A percentile compares a stretch with the other conserved stretches of the same genome.
phyloP scores from a whole-genome alignment of 2,113 vertebrate genomes.

The Catharus fuscescens region DNA sequence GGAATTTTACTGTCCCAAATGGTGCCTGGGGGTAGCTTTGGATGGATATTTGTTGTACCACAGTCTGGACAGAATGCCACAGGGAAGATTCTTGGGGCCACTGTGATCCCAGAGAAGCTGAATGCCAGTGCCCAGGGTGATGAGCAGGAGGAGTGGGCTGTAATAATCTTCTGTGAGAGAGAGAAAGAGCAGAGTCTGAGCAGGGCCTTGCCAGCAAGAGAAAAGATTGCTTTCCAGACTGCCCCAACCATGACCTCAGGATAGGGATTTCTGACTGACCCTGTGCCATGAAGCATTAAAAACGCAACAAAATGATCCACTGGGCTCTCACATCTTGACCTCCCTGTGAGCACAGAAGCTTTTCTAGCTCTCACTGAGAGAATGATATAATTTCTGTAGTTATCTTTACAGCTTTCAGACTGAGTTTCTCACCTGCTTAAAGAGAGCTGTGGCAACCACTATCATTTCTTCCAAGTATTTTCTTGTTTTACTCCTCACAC shows the following conservation, averaged over 20 bases:
- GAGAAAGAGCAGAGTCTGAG: neutral
- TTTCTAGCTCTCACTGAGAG: conserved; percentile 26
- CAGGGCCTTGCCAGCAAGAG: neutral
- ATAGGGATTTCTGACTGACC: conserved; percentile 56
- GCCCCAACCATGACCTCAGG: conserved; percentile 31
- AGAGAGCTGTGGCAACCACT: neutral
- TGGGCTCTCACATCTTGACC: conserved; percentile 54
- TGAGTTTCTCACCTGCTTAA: conserved; percentile 44
- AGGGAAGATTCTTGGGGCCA: neutral
- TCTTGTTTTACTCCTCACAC: neutral
- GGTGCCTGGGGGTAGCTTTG: neutral
- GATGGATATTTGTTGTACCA: neutral
- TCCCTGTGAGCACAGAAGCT: neutral
- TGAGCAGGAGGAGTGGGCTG: neutral
- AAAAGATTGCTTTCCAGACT: conserved; percentile 28
- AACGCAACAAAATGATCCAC: conserved; percentile 47
- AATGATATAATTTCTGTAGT: conserved; percentile 36
- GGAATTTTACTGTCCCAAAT: neutral
- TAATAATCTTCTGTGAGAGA: neutral
- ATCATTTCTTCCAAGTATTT: neutral
- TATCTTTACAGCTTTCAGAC: conserved; percentile 18
- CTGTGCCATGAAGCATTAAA: conserved; percentile 48
- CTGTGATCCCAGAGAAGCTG: neutral
- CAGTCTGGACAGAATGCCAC: neutral
- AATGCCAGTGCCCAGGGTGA: neutral